These are phyloP conservation scores for Stictonetta naevosa DNA, from an alignment of 2,113 vertebrate genomes.

Conservation along the genomic window DNA sequence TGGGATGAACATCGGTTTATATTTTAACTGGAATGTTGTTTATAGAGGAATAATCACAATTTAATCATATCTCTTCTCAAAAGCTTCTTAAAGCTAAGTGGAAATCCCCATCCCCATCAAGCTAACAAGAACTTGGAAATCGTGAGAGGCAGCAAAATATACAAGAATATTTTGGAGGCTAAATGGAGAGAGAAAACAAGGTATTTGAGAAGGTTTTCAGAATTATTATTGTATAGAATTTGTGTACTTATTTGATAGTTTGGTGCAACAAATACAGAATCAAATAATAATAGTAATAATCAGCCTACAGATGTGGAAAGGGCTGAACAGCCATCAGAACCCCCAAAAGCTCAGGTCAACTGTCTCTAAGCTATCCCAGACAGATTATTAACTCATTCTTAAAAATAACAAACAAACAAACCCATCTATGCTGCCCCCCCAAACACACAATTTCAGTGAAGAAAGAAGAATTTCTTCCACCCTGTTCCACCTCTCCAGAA, in stretches of 20 bases:
- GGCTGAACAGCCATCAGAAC: background rate
- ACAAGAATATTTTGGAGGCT: background rate
- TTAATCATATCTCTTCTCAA: conserved; percentile 22
- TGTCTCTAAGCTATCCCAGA: background rate
- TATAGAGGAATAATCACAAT: conserved; percentile 7
- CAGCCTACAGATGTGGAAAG: background rate
- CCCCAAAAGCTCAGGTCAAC: background rate
- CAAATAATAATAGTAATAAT: background rate
- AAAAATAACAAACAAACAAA: background rate
- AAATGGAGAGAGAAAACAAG: background rate
- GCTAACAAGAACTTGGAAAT: background rate
- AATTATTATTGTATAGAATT: background rate
- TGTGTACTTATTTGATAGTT: background rate
- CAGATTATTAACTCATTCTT: background rate
- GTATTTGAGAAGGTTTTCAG: background rate
- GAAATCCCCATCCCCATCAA: background rate
- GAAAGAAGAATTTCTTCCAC: background rate
- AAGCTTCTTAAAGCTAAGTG: background rate
- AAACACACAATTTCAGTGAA: background rate
- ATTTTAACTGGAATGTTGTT: background rate
- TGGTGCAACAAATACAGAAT: background rate
- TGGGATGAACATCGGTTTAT: background rate
- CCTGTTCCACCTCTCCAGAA: background rate
- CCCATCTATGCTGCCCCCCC: no score
- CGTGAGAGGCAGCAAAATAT: background rate